These are phyloP conservation scores for Silurus meridionalis DNA, from an alignment of 2,113 vertebrate species.

Conservation along the genomic window DNA sequence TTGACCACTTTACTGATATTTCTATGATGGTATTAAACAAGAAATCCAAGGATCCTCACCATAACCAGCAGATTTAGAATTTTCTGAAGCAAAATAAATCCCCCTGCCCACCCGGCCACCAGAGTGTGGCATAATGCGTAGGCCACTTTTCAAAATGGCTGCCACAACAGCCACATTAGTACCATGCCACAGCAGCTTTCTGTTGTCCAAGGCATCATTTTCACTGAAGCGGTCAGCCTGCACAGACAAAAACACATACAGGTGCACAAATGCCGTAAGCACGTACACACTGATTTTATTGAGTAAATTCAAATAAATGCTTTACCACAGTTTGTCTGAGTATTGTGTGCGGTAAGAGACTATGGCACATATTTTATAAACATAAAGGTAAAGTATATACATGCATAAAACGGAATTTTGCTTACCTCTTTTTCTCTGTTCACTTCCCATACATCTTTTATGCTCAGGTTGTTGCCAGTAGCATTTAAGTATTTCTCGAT, in stretches of 20 bases:
- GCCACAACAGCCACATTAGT: conserved; percentile 86
- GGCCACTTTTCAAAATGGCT: conserved; percentile 86
- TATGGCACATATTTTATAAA: not conserved
- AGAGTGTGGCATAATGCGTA: conserved; percentile 91
- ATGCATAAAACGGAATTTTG: not conserved
- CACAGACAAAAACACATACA: conserved; percentile 21
- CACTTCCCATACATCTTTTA: conserved; percentile 84
- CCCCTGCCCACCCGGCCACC: conserved; percentile 84
- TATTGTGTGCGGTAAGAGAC: not conserved
- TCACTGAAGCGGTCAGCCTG: conserved; percentile 77
- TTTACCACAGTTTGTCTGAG: not conserved
- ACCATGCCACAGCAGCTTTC: conserved; percentile 88
- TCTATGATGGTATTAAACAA: not conserved
- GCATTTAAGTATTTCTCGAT: conserved; percentile 77
- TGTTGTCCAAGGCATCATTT: conserved; percentile 75
- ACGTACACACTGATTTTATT: not conserved
- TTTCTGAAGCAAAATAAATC: conserved; percentile 91
- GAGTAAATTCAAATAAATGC: not conserved
- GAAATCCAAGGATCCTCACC: conserved; percentile 70
- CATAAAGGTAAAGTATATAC: not conserved
- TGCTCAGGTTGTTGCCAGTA: conserved; percentile 62
- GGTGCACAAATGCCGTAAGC: not conserved
- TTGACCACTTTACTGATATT: not conserved
- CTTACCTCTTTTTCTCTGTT: conserved; percentile 81
- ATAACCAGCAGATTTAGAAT: conserved; percentile 81